phyloP scores from a whole-genome alignment of 2,888 invertebrate genomes.

The Melikaiella ostensackeni region DNA sequence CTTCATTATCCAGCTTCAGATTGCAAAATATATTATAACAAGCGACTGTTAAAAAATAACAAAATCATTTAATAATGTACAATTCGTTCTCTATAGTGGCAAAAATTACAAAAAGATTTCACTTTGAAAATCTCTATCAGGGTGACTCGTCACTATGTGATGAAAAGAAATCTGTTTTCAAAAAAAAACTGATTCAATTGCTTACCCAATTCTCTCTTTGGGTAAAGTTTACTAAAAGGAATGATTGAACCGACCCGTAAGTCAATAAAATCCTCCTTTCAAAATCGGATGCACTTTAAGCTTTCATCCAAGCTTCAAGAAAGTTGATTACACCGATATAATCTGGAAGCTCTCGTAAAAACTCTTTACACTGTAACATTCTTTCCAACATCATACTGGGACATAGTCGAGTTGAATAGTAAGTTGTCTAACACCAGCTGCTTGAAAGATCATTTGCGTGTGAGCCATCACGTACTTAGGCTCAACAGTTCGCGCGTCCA shows the following conservation, averaged over 20 bases:
- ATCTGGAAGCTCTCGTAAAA: constrained; percentile 35
- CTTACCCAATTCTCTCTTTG: neutral
- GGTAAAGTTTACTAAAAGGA: constrained; percentile 9
- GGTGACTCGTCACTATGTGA: neutral
- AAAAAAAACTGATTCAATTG: neutral
- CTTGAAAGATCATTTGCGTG: constrained; percentile 95
- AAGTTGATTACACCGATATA: constrained; percentile 12
- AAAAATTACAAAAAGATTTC: neutral
- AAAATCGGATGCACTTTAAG: neutral
- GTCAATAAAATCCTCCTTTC: constrained; percentile 1
- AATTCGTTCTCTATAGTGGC: neutral
- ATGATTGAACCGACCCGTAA: neutral
- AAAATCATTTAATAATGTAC: constrained; percentile 3
- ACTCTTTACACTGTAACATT: constrained; percentile 4
- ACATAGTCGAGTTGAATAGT: constrained; percentile 96
- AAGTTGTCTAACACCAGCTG: constrained; percentile 93
- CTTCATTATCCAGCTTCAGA: neutral
- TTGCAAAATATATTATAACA: neutral
- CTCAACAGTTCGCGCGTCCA: constrained; percentile 91
- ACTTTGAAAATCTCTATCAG: neutral
- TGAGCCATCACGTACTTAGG: constrained; percentile 95
- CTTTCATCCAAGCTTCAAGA: neutral
- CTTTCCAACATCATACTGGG: constrained; percentile 81
- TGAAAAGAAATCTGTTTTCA: neutral
- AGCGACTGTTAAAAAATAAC: neutral